phyloP scores from a whole-genome alignment of 2,888 invertebrate genomes.

The Tyria jacobaeae region DNA sequence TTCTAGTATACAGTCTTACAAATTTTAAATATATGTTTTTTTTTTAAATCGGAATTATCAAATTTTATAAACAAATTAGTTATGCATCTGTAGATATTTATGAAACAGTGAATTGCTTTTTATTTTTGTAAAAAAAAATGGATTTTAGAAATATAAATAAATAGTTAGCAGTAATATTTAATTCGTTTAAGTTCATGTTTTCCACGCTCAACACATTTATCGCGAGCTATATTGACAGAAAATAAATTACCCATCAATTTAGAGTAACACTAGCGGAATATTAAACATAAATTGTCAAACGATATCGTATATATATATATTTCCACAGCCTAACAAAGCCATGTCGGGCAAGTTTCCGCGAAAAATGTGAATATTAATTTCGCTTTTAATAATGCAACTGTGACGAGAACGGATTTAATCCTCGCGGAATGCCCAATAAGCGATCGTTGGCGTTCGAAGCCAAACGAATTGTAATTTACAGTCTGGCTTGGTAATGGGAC shows the following conservation, averaged over 20 bases:
- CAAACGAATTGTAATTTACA: conserved; percentile 82
- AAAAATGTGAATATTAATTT: conserved; percentile 52
- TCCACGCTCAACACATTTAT: neutral
- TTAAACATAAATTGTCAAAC: neutral
- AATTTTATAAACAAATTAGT: neutral
- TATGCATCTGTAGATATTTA: neutral
- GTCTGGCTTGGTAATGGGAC: conserved; percentile 78
- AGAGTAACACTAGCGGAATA: neutral
- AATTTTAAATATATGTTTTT: too few relatives aligned
- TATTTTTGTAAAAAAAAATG: neutral
- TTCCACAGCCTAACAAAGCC: conserved; percentile 21
- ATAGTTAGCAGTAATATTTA: neutral
- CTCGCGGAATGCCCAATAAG: conserved; percentile 76
- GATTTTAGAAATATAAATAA: neutral
- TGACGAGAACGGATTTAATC: conserved; percentile 59
- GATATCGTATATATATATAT: neutral
- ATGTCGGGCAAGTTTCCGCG: conserved; percentile 18
- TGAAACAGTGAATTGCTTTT: neutral
- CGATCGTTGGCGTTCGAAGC: conserved; percentile 66
- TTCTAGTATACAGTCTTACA: too few relatives aligned
- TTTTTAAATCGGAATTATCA: too few relatives aligned
- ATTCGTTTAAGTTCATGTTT: neutral
- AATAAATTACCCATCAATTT: neutral
- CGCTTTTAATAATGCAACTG: conserved; percentile 45
- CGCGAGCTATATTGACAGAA: neutral